Conservation (phyloP, 2,797 vertebrate species). For the Sebastes elongatus region DNA sequence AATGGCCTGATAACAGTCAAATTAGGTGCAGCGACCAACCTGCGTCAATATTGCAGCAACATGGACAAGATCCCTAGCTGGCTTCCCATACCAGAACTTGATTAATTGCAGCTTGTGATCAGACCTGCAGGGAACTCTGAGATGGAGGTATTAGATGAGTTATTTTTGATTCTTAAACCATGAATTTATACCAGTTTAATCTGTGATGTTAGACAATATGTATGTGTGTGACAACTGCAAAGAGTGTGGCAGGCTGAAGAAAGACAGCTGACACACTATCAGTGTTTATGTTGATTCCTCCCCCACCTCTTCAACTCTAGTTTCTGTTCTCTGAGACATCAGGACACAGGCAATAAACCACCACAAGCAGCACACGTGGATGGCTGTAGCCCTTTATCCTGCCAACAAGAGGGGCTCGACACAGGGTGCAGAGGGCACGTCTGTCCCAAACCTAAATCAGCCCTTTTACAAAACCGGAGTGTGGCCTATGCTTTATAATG, state of each 20-base stretch:
- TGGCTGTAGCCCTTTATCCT: conserved; percentile 60
- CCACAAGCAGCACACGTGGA: conserved; percentile 57
- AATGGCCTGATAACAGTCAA: too few species aligned
- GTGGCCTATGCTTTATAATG: conserved; percentile 35
- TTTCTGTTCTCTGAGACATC: conserved; percentile 38
- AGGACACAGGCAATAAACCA: conserved; percentile 66
- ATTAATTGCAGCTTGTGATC: neutral
- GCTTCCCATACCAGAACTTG: neutral
- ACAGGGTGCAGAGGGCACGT: conserved; percentile 60
- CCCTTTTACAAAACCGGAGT: conserved; percentile 37
- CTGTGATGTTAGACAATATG: neutral
- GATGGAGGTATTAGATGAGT: neutral
- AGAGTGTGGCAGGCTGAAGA: conserved; percentile 27
- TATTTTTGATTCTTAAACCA: neutral
- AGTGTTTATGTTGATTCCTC: conserved; percentile 33
- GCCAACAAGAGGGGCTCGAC: conserved; percentile 60
- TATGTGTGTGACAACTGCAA: neutral
- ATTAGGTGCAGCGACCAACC: neutral
- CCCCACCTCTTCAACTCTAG: conserved; percentile 33
- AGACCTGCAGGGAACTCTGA: too few species aligned
- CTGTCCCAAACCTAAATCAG: conserved; percentile 62
- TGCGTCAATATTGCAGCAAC: neutral
- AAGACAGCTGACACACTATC: conserved; percentile 34
- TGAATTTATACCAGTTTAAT: neutral
- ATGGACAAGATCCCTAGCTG: neutral